Evolutionary conservation across 2,888 invertebrate genomes (phyloP), one percentile per base, ranked within the genome.

Genomic region (Phytoseiulus persimilis): DNA sequence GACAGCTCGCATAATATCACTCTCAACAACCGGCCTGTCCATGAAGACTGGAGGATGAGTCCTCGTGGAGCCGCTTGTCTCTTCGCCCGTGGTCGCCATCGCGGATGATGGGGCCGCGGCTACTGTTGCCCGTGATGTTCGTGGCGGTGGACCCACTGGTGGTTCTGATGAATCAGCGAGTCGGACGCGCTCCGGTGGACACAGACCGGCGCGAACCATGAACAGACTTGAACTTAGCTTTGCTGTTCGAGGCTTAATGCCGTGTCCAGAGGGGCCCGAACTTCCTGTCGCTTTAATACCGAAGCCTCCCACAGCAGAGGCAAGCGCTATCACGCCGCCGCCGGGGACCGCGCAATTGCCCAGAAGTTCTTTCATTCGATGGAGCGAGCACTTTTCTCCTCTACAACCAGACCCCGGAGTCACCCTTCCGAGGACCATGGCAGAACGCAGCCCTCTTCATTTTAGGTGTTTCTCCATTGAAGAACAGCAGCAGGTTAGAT

Each of bases 81-180:
- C 65, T 65, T 65, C 28, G 65, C 18, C 65, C 65, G n/a, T n/a
- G n/a, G n/a, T n/a, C n/a, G 46, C 46, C 46, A 46, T 6, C 9
- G 65, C 65, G 65, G 65, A 23, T 28, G 65, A 65, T 28, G 65
- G 65, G 65, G 65, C 65, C 65, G 65, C 18, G 65, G 65, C 65
- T 65, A 65, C 28, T 18, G 65, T 65, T 65, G 46, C 6, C 46
- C 9, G 46, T 46, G 46, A 46, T 46, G 46, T 46, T 46, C n/a
- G n/a, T n/a, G 65, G 65, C 28, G 65, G 65, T 65, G 65, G 65
- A 65, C 65, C 28, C 18, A 1, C 11, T 65, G 23, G 65, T 28
- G 65, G 65, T 65, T 65, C 65, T 65, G 65, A 65, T 65, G 65
- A 65, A 65, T 65, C 65, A 65, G 65, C 65, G 65, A 65, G 65